These are phyloP conservation scores for Halocynthia roretzi DNA, from an alignment of 23 tunicate genomes.

Conservation along the genomic window DNA sequence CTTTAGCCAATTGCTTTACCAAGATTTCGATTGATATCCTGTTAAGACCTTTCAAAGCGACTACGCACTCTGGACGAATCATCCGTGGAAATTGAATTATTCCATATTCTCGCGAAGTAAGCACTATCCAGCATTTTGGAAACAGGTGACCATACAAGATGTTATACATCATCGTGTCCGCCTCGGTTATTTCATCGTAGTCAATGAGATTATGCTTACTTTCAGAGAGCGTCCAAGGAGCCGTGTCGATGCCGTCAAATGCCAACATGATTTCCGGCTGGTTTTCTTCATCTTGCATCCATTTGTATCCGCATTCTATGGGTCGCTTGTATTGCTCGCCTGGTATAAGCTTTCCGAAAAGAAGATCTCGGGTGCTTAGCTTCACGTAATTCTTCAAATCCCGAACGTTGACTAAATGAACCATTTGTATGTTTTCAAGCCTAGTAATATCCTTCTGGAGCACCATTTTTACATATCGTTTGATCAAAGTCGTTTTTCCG, in stretches of 20 bases:
- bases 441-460: neutral
- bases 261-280: conserved; percentile 4
- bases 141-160: conserved; percentile 3
- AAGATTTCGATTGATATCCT: neutral
- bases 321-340: neutral
- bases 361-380: neutral
- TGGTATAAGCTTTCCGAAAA: neutral
- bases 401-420: neutral
- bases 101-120: too few species aligned
- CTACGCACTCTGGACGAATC: too few species aligned
- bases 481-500: neutral
- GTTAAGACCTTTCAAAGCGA: conserved; percentile 14
- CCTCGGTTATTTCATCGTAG: neutral
- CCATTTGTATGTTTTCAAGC: neutral
- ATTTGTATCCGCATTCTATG: conserved; percentile 1
- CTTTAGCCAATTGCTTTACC: conserved; percentile 7
- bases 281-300: neutral
- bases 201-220: neutral
- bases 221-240: conserved; percentile 15
- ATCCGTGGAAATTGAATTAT: too few species aligned
- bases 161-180: neutral
- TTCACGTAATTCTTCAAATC: neutral
- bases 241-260: conserved; percentile 18
- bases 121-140: too few species aligned
- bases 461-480: neutral